Conservation (phyloP, 2,113 vertebrate genomes). For the Cepphus grylle region DNA sequence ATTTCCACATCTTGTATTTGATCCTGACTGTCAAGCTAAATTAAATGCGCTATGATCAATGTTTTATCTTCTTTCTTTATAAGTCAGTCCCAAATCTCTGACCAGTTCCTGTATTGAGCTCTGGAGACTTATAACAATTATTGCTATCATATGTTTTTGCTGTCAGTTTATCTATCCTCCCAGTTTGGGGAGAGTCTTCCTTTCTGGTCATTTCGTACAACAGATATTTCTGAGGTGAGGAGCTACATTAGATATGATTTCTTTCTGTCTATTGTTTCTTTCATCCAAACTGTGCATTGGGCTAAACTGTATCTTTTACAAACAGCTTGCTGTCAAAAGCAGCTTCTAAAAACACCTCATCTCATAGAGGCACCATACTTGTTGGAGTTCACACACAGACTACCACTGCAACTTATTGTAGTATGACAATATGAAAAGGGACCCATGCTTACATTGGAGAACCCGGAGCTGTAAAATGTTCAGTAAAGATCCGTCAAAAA, state of each 20-base stretch:
- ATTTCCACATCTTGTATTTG: neutral
- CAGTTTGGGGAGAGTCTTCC: neutral
- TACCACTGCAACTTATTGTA: neutral
- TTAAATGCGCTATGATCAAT: conserved; percentile 5
- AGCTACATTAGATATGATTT: neutral
- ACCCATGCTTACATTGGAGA: neutral
- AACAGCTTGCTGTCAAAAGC: neutral
- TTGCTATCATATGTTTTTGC: conserved; percentile 7
- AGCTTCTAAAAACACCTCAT: neutral
- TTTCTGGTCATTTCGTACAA: neutral
- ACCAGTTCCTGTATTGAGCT: neutral
- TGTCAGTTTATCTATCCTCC: neutral
- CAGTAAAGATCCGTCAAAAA: neutral
- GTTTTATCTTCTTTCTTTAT: conserved; percentile 31
- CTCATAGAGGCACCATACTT: neutral
- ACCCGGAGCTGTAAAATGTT: neutral
- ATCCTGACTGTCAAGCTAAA: conserved; percentile 8
- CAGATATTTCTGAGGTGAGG: neutral
- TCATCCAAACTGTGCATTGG: neutral
- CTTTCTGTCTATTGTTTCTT: neutral
- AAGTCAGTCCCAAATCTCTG: conserved; percentile 20
- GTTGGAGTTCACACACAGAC: neutral
- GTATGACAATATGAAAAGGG: neutral
- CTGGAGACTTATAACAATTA: conserved; percentile 18
- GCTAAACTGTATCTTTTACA: neutral